phyloP scores from a whole-genome alignment of 2,113 vertebrate genomes.

The Myxocyprinus asiaticus region DNA sequence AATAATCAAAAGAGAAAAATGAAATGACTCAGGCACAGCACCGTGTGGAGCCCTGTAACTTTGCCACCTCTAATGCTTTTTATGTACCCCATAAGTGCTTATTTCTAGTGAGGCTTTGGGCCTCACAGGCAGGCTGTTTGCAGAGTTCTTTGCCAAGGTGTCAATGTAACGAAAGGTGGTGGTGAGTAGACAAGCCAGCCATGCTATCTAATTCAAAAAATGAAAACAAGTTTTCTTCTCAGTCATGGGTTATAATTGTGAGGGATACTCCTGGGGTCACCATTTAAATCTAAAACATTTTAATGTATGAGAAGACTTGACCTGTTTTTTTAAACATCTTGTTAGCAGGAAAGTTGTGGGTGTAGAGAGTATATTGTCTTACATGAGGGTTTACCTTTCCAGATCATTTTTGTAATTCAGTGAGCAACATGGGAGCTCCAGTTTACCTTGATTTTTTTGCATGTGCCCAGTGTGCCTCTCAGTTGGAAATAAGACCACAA shows the following conservation, averaged over 20 bases:
- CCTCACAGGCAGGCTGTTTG: conserved; percentile 38
- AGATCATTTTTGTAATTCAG: conserved; percentile 42
- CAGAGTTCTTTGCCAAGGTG: conserved; percentile 48
- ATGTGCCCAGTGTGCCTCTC: conserved; percentile 11
- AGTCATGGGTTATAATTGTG: conserved; percentile 43
- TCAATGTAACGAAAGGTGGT: conserved; percentile 40
- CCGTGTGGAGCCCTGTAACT: conserved; percentile 39
- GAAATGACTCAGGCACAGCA: conserved; percentile 26
- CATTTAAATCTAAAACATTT: conserved; percentile 44
- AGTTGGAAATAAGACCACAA: neutral
- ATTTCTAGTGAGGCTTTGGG: conserved; percentile 40
- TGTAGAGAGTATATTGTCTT: conserved; percentile 34
- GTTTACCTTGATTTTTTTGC: conserved; percentile 6
- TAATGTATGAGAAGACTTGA: conserved; percentile 43
- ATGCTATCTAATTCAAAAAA: conserved; percentile 45
- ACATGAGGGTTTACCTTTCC: conserved; percentile 30
- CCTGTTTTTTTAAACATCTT: conserved; percentile 44
- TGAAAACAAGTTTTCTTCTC: conserved; percentile 31
- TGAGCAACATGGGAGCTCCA: conserved; percentile 39
- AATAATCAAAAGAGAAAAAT: conserved; percentile 6
- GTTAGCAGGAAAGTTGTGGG: conserved; percentile 40
- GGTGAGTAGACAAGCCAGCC: conserved; percentile 29
- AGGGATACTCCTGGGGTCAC: conserved; percentile 36
- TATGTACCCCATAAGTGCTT: conserved; percentile 46
- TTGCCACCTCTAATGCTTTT: conserved; percentile 42